Evolutionary conservation across 2,113 vertebrate species (phyloP).

Genomic region (Plectropomus leopardus): DNA sequence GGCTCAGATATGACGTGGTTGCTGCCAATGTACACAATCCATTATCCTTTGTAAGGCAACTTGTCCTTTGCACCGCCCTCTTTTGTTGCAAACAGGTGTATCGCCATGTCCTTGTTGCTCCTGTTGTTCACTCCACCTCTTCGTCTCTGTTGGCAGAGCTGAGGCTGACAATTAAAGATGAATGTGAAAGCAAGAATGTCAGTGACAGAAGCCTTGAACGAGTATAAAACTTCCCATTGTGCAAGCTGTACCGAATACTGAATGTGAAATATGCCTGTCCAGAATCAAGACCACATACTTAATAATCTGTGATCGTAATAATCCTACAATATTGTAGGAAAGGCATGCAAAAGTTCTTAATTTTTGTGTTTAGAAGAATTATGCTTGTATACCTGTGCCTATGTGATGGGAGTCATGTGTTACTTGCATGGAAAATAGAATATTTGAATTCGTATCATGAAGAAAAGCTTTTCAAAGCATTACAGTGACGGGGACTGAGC

Average conservation of each 20-base stretch:
- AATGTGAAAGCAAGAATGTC: background rate
- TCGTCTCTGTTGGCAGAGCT: slow-evolving; percentile 5
- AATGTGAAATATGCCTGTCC: background rate
- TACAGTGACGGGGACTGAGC: slow-evolving; percentile 10
- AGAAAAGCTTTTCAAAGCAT: slow-evolving; percentile 5
- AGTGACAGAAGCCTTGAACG: background rate
- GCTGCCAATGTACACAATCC: background rate
- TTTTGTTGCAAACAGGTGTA: slow-evolving; percentile 9
- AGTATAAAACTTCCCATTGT: background rate
- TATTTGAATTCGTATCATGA: slow-evolving; percentile 22
- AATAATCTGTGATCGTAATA: background rate
- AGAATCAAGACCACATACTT: background rate
- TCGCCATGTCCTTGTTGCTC: background rate
- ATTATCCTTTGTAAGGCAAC: background rate
- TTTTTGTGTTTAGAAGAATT: background rate
- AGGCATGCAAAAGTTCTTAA: background rate
- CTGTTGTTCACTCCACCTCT: background rate
- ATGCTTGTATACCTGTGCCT: background rate
- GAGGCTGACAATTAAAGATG: slow-evolving; percentile 5
- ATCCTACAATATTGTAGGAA: background rate
- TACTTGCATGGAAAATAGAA: background rate
- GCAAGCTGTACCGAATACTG: background rate
- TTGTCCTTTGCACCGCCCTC: background rate
- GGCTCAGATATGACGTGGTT: background rate
- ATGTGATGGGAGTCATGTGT: background rate